phyloP scores from a whole-genome alignment of 1,140 invertebrate species.

The Globodera rostochiensis region DNA sequence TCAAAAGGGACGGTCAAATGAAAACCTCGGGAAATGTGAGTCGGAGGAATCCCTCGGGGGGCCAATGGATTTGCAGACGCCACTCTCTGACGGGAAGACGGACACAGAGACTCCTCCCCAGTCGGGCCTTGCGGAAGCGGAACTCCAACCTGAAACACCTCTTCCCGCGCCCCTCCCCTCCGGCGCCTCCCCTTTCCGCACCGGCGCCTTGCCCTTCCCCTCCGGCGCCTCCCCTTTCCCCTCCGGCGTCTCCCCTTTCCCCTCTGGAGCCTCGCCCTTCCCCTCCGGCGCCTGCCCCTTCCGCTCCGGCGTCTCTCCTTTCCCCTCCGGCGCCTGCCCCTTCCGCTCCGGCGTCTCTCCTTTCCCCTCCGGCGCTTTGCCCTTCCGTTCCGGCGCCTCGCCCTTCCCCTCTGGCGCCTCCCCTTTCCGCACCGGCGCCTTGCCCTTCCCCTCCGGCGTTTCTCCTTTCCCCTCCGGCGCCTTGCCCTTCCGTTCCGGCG shows the following conservation, averaged over 20 bases:
- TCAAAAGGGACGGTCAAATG: not conserved
- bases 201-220: not conserved
- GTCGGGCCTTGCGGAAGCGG: not conserved
- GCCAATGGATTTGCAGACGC: not conserved
- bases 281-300: not conserved
- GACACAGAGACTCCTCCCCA: not conserved
- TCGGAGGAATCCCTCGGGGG: not conserved
- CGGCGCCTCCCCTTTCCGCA: no score
- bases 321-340: not conserved
- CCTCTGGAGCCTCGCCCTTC: not conserved
- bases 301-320: no score
- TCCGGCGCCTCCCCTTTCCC: not conserved
- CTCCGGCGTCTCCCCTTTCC: not conserved
- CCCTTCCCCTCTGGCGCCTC: not conserved
- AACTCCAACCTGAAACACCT: not conserved
- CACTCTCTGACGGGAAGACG: not conserved
- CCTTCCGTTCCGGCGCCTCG: not conserved
- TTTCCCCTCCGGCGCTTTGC: no score
- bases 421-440: not conserved
- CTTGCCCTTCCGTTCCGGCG: not conserved
- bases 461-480: not conserved
- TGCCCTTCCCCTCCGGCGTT: not conserved
- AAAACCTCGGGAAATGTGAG: not conserved
- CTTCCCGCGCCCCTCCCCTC: not conserved
- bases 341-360: no score